These are phyloP conservation scores for Drosophila flavopinicola DNA, from an alignment of 2,888 invertebrate genomes.

Conservation along the genomic window DNA sequence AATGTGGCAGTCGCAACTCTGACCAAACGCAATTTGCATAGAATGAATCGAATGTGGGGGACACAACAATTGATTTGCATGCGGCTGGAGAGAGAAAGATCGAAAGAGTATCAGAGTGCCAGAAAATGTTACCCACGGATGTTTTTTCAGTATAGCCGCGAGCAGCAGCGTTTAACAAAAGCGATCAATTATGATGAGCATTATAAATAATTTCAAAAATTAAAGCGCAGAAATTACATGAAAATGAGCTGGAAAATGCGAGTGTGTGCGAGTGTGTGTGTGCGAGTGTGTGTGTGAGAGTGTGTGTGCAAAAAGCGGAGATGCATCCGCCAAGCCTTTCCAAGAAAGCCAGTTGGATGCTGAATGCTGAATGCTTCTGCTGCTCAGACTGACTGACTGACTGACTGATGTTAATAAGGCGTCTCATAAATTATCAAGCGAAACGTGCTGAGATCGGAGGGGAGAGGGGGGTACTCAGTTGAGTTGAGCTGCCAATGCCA, in stretches of 20 bases:
- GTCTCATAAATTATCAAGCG: slow-evolving; percentile 81
- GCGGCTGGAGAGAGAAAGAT: not conserved
- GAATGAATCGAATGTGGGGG: slow-evolving; percentile 52
- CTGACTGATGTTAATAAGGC: slow-evolving; percentile 81
- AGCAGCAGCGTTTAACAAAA: not conserved
- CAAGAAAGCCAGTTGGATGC: slow-evolving; percentile 64
- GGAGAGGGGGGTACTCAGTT: not conserved
- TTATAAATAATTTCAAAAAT: slow-evolving; percentile 82
- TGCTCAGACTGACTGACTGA: too few relatives aligned
- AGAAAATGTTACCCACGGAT: slow-evolving; percentile 15
- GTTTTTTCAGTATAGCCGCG: too few relatives aligned
- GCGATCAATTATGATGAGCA: slow-evolving; percentile 71
- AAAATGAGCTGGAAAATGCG: slow-evolving; percentile 65
- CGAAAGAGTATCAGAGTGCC: not conserved
- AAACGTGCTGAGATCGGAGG: slow-evolving; percentile 60
- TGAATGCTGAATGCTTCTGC: not conserved
- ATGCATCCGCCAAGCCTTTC: slow-evolving; percentile 68
- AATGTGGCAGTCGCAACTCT: slow-evolving; percentile 56
- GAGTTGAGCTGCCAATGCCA: slow-evolving; percentile 42
- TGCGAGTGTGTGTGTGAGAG: too few relatives aligned
- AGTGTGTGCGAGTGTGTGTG: too few relatives aligned
- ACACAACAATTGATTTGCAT: slow-evolving; percentile 59
- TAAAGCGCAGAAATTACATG: slow-evolving; percentile 74
- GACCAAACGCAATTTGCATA: slow-evolving; percentile 60
- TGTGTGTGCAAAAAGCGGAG: slow-evolving; percentile 45